Evolutionary conservation across 2,113 vertebrate genomes (phyloP), one percentile per base, ranked within the genome.

Genomic region (Otis tarda): DNA sequence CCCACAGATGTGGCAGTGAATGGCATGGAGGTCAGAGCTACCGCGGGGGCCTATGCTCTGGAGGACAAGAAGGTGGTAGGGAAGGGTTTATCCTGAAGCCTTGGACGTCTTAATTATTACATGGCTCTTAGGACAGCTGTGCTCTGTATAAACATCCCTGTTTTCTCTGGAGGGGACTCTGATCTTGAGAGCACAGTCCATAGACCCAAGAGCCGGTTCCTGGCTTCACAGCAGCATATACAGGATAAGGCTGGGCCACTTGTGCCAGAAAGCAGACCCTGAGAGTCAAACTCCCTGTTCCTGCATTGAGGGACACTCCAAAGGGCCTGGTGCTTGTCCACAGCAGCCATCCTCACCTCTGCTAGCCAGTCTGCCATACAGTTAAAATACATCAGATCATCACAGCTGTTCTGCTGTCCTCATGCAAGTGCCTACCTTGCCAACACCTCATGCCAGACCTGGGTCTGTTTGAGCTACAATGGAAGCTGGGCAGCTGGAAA

Each of bases 1-100:
- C 96, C 94, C 85, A 47, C 97, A 98, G 97, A 98, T 97, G 97
- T 91, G 95, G 80, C 95, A 97, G 93, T 60, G 78, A 95, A 84
- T 20, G 92, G 88, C 94, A 68, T 14, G 33, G 79, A 78, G 94
- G 96, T 93, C 96, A 95, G 91, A 94, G 96, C 97, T 98, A 97
- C 97, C 92, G 94, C 16, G 25, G 60, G 63, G 83, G 85, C 96
- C 94, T 65, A 8, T 28, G n/a, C 49, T 83, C 76, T 28, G 45
- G 41, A 87, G 77, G 61, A 87, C 28, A 5, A 91, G 90, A 84
- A 94, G 95, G 94, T 91, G 61, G n/a, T 4, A 91, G 53, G 47
- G 77, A 83, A 92, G 45, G 61, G 35, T 87, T 97, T 91, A 89
- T 90, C 70, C 90, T 55, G 79, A 81, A 84, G 70, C 86, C 93